These are phyloP conservation scores for Cynopterus brachyotis DNA, from an alignment of 2,113 vertebrate genomes.

Conservation along the genomic window DNA sequence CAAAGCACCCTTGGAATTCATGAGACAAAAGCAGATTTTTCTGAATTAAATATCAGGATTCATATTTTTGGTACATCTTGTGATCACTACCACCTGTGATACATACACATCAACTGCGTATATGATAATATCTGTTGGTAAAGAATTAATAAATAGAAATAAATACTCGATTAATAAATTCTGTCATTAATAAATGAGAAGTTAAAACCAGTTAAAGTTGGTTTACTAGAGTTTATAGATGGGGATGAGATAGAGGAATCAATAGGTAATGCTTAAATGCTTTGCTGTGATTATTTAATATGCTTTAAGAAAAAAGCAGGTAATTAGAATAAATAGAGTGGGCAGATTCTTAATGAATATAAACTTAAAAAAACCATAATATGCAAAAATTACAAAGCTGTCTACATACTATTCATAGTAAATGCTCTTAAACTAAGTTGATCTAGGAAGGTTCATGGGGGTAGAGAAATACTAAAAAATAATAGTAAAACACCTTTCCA, in stretches of 20 bases:
- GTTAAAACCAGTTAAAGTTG: neutral
- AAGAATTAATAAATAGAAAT: constrained; percentile 31
- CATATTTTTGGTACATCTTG: neutral
- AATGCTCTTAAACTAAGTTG: neutral
- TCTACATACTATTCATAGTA: neutral
- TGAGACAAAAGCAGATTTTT: neutral
- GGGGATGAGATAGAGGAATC: neutral
- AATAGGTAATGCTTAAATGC: neutral
- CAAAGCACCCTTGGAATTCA: neutral
- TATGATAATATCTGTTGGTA: neutral
- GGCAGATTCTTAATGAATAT: neutral
- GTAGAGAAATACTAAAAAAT: neutral
- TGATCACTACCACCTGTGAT: neutral
- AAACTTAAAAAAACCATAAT: neutral
- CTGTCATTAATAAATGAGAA: neutral
- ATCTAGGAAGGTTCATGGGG: neutral
- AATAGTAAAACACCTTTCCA: neutral
- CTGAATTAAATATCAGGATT: constrained; percentile 34
- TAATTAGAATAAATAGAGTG: neutral
- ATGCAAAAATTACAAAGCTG: neutral
- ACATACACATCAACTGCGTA: neutral
- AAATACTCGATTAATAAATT: neutral
- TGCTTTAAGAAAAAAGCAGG: neutral
- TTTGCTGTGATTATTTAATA: neutral
- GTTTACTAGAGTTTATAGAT: neutral